These are phyloP conservation scores for Silvanus unidentatus DNA, from an alignment of 2,888 invertebrate genomes.

Conservation along the genomic window DNA sequence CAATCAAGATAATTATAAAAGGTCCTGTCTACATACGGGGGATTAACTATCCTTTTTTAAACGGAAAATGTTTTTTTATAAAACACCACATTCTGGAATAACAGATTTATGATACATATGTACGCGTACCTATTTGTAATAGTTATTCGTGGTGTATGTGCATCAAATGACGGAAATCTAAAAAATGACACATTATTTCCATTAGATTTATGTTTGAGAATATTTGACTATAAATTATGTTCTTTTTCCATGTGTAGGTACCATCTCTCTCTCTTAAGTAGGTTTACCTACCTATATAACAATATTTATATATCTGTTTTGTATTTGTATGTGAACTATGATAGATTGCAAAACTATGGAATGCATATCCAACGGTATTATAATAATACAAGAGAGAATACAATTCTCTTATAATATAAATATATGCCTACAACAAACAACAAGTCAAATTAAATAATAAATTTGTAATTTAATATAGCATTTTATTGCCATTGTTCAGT, in stretches of 20 bases:
- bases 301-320: neutral
- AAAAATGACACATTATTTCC: slow-evolving; percentile 23
- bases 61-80: too few species aligned
- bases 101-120: slow-evolving; percentile 34
- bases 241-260: too few species aligned
- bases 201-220: slow-evolving; percentile 20
- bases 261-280: too few species aligned
- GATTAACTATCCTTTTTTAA: too few species aligned
- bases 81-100: slow-evolving; percentile 24
- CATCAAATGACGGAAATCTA: slow-evolving; percentile 32
- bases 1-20: too few species aligned
- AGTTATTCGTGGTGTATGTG: too few species aligned
- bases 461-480: neutral
- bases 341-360: slow-evolving; percentile 18
- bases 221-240: neutral
- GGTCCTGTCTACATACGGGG: too few species aligned
- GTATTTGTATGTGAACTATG: slow-evolving; percentile 17
- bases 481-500: too few species aligned
- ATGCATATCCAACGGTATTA: slow-evolving; percentile 17
- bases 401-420: neutral
- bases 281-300: too few species aligned
- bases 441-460: slow-evolving; percentile 1
- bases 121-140: slow-evolving; percentile 32
- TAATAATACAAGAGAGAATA: neutral
- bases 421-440: neutral